phyloP scores from a whole-genome alignment of 1,140 invertebrate species.

The Drosophila bipectinata region DNA sequence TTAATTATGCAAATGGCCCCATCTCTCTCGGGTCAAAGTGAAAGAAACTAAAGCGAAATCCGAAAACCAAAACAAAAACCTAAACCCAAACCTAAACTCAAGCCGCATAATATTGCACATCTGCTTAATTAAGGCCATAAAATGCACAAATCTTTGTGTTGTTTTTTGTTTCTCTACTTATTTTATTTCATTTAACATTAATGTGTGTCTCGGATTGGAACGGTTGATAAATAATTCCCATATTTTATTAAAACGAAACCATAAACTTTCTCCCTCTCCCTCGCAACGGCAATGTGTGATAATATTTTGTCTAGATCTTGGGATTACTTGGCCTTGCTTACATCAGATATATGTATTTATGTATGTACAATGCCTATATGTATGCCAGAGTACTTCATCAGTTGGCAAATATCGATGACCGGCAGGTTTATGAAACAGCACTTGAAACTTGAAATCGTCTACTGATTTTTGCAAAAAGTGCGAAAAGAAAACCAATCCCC shows the following conservation, averaged over 20 bases:
- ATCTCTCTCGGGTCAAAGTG: conserved; percentile 16
- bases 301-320: conserved; percentile 19
- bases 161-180: not conserved
- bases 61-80: conserved; percentile 1
- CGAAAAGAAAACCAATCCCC: conserved; percentile 1
- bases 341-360: not conserved
- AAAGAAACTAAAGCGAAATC: conserved; percentile 13
- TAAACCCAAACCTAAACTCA: too few relatives aligned
- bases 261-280: conserved; percentile 21
- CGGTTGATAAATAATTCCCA: conserved; percentile 17
- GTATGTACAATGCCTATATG: conserved; percentile 1
- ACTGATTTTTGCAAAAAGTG: not conserved
- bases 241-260: not conserved
- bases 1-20: conserved; percentile 46
- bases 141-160: not conserved
- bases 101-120: conserved; percentile 17
- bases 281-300: too few relatives aligned
- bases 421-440: conserved; percentile 12
- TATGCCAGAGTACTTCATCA: conserved; percentile 9
- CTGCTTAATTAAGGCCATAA: conserved; percentile 34
- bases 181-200: conserved; percentile 1
- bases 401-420: conserved; percentile 30
- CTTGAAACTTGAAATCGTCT: conserved; percentile 6
- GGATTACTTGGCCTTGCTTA: conserved; percentile 29
- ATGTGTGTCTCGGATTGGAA: not conserved